These are phyloP conservation scores for Pediacus dermestoides DNA, from an alignment of 2,888 invertebrate species.

Conservation along the genomic window DNA sequence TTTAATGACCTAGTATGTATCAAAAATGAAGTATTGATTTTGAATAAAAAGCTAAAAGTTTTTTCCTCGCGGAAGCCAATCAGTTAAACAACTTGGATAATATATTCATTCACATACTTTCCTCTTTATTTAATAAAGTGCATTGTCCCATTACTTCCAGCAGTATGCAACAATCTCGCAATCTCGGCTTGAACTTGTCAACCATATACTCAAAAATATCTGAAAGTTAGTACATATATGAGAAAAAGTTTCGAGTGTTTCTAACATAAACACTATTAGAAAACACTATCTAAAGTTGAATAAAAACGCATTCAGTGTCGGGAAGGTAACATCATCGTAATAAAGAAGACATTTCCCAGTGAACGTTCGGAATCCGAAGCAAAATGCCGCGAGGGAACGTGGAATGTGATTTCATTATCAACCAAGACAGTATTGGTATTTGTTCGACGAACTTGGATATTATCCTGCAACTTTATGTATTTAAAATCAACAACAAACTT, in stretches of 20 bases:
- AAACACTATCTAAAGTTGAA: slow-evolving; percentile 4
- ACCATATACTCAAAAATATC: too few relatives aligned
- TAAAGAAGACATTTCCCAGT: slow-evolving; percentile 6
- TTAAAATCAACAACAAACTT: slow-evolving; percentile 4
- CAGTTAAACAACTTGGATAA: too few relatives aligned
- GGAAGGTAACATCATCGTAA: slow-evolving; percentile 5
- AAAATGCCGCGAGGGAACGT: slow-evolving; percentile 6
- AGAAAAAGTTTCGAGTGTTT: neutral
- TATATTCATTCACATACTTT: slow-evolving; percentile 20
- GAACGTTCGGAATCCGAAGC: slow-evolving; percentile 5
- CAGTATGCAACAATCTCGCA: too few relatives aligned
- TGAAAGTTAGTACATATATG: neutral
- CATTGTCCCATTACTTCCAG: too few relatives aligned
- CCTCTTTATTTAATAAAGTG: slow-evolving; percentile 22
- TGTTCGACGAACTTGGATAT: slow-evolving; percentile 1
- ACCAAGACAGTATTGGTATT: slow-evolving; percentile 4
- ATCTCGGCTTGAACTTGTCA: too few relatives aligned
- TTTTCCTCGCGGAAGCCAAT: too few relatives aligned
- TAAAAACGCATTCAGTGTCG: slow-evolving; percentile 3
- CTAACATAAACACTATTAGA: slow-evolving; percentile 4
- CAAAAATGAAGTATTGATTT: too few relatives aligned
- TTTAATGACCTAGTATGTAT: too few relatives aligned
- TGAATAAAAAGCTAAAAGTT: too few relatives aligned
- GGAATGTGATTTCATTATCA: slow-evolving; percentile 6
- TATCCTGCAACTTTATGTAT: neutral